phyloP scores from a whole-genome alignment of 2,797 vertebrate genomes.

The Bradypus variegatus region DNA sequence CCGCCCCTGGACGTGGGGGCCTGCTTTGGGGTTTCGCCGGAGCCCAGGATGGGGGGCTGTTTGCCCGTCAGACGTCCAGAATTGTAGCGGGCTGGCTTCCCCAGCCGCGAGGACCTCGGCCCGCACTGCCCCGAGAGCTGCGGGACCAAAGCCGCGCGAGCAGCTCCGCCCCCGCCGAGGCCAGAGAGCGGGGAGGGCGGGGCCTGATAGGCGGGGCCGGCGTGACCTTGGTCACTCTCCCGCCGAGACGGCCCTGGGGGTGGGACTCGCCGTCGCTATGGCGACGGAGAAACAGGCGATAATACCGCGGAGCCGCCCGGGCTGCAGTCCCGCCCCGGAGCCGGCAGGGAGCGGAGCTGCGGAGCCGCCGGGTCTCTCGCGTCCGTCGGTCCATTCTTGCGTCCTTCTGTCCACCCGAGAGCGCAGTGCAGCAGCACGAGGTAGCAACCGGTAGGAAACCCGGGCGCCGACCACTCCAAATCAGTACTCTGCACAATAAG shows the following conservation, averaged over 20 bases:
- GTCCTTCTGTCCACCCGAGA: slow-evolving; percentile 52
- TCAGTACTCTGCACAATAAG: slow-evolving; percentile 44
- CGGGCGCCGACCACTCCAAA: slow-evolving; percentile 15
- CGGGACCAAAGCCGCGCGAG: not conserved
- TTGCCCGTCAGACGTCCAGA: not conserved
- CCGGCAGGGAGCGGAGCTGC: slow-evolving; percentile 66
- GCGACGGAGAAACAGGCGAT: slow-evolving; percentile 86
- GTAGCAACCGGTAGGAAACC: slow-evolving; percentile 58
- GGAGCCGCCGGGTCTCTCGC: slow-evolving; percentile 42
- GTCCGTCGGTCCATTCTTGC: slow-evolving; percentile 41
- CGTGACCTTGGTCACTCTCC: slow-evolving; percentile 76
- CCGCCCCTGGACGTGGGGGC: not conserved
- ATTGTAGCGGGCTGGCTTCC: not conserved
- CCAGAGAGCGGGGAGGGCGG: slow-evolving; percentile 3
- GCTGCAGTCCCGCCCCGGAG: slow-evolving; percentile 75
- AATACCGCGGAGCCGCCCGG: slow-evolving; percentile 80
- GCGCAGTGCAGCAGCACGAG: slow-evolving; percentile 46
- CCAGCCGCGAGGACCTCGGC: not conserved
- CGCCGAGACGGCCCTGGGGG: slow-evolving; percentile 71
- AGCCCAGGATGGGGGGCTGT: not conserved
- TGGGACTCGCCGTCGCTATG: slow-evolving; percentile 82
- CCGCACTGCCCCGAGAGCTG: not conserved
- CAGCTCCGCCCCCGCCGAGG: not conserved
- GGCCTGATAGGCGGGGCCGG: slow-evolving; percentile 55
- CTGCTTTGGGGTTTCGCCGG: not conserved